Base-by-base conservation (phyloP, 2,797 vertebrate species). In the Sebastes cheni region DNA sequence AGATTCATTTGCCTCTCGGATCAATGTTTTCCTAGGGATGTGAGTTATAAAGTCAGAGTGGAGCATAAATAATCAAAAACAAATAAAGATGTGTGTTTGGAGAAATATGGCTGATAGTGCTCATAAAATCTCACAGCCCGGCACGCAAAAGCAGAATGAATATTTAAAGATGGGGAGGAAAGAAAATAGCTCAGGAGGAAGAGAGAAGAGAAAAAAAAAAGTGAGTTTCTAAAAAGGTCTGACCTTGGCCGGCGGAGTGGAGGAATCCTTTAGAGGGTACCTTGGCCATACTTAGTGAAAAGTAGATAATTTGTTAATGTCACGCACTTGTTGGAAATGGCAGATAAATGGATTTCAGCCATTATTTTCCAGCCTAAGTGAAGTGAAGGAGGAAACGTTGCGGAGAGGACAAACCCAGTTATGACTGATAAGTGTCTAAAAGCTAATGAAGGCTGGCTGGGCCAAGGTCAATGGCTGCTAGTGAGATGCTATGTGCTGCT, bases 351-450 rank as follows among this genome's bases (percentile, higher is more conserved):
- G 96, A 97, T 96, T 96, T 94, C 92, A 93, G 94, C 95, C 95
- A 96, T 96, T 96, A 96, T 96, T 96, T 95, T 94, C 94, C 86
- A 67, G 95, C 94, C 93, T 96, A 96, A 96, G 95, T 97, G 95
- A 96, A 96, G 95, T 95, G 95, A 95, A 96, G 94, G 94, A 96
- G 95, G 95, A 96, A 95, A 95, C 92, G 89, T 94, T 92, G 94
- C 88, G 83, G 92, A 94, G 95, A 96, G 96, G 96, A 96, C 95
- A 95, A 95, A 95, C 95, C 94, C 93, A 93, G 95, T 96, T 96
- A 95, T 96, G 96, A 97, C 94, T 96, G 96, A 97, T 96, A 96
- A 96, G 95, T 96, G 96, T 96, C 96, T 96, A 95, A 96, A 96
- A 96, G 95, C 95, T 96, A 96, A 96, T 96, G 96, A 96, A 96